Evolutionary conservation across 92 coral and sea anemone species (phyloP).

Genomic region (Bergia sp.): DNA sequence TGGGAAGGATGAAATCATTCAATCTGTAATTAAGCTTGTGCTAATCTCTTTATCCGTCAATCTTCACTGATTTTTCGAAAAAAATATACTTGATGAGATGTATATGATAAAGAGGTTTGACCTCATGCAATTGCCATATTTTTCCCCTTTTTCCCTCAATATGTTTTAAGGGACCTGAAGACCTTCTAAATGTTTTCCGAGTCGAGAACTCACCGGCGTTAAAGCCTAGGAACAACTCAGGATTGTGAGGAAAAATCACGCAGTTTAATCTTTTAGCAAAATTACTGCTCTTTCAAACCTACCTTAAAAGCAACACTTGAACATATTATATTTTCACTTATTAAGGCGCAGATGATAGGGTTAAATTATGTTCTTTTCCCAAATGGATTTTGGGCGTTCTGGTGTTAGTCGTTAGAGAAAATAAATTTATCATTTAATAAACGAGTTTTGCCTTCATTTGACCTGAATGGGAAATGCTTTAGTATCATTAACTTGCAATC

Average conservation of each 20-base stretch:
- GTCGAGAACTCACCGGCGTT: too few relatives aligned
- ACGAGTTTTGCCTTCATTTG: neutral
- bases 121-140: neutral
- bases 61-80: neutral
- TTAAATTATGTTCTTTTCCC: neutral
- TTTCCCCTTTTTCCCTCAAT: neutral
- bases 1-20: too few relatives aligned
- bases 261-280: too few relatives aligned
- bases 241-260: too few relatives aligned
- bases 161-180: too few relatives aligned
- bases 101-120: neutral
- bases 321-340: too few relatives aligned
- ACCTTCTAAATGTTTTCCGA: too few relatives aligned
- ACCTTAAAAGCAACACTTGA: too few relatives aligned
- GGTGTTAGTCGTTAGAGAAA: neutral
- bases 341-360: neutral
- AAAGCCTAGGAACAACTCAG: too few relatives aligned
- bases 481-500: constrained; percentile 7
- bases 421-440: neutral
- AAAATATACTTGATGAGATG: neutral
- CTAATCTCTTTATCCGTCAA: neutral
- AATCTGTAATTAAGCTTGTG: neutral
- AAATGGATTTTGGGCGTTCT: neutral
- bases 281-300: too few relatives aligned
- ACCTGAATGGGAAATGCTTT: neutral